These are phyloP conservation scores for Vulpes vulpes DNA, from an alignment of 2,113 vertebrate species.

Conservation along the genomic window DNA sequence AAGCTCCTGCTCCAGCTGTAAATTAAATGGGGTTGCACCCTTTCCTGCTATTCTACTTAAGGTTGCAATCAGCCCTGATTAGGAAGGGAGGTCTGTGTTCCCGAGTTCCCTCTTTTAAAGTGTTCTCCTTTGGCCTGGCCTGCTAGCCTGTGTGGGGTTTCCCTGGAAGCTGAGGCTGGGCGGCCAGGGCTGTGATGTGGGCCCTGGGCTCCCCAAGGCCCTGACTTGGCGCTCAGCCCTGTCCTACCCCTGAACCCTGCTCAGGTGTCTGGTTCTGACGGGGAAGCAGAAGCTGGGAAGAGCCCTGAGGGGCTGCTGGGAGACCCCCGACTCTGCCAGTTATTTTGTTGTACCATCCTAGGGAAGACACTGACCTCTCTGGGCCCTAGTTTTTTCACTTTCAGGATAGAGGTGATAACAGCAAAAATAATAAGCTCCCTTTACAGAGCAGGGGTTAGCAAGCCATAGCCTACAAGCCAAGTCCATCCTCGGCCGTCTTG, in stretches of 20 bases:
- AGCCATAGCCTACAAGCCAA: neutral
- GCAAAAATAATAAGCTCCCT: neutral
- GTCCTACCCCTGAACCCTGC: neutral
- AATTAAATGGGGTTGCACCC: constrained; percentile 55
- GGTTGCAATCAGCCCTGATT: constrained; percentile 60
- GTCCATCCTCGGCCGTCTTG: neutral
- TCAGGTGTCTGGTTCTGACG: constrained; percentile 3
- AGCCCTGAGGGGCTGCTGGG: neutral
- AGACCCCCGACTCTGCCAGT: neutral
- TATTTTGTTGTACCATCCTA: neutral
- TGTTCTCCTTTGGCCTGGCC: neutral
- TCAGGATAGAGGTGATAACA: neutral
- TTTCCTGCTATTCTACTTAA: constrained; percentile 76
- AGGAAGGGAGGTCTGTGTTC: constrained; percentile 55
- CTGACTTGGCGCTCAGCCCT: neutral
- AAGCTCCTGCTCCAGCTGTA: constrained; percentile 36
- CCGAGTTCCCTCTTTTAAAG: constrained; percentile 45
- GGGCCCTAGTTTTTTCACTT: neutral
- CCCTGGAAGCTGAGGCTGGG: neutral
- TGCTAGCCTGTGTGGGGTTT: constrained; percentile 47
- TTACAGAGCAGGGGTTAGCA: neutral
- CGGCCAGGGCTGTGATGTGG: neutral
- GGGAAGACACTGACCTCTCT: neutral
- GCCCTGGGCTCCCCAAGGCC: neutral
- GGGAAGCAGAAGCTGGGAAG: neutral